Evolutionary conservation across 64 coral and sea anemone genomes (phyloP), one percentile per base, ranked within the genome.

Genomic region (Stylophora pistillata): DNA sequence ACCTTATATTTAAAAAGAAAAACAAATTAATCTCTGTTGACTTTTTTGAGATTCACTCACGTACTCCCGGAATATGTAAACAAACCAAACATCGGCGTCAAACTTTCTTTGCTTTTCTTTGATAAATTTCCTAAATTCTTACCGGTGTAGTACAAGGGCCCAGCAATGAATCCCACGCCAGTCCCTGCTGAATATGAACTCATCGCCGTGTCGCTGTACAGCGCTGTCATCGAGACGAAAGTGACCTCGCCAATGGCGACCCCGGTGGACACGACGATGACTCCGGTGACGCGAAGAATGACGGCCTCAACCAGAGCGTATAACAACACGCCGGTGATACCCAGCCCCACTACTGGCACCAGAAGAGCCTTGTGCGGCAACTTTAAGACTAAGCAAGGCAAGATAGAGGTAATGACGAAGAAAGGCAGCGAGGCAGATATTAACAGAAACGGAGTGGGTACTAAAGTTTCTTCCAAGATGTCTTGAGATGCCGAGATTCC

Each of bases 401-500:
- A 53, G 15, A 71, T 59, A 0, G 52, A 59, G 16, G 69, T 66
- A 10, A 78, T 71, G 0, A 78, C 20, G 70, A 29, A 77, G 16
- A 78, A 85, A 2, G 89, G 89, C 5, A 56, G 57, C 23, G 58
- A 71, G 25, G 47, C 62, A 20, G 66, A 60, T 11, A 91, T 70
- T 33, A 91, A 60, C 17, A 91, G 33, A 15, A 68, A 29, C 0
- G 89, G 74, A 16, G 89, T 86, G 10, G 62, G 89, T 32, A 75
- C 59, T 18, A 59, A 21, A 6, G 89, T 86, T 23, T 59, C 89
- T 68, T 74, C 90, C 20, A 91, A 84, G 30, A 91, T 86, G 27
- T 91, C 90, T 86, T 91, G 90, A 33, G 81, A 41, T 26, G 90
- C 89, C 37, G 89, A 55, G 15, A 90, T 83, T 47, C 78, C 78